A percentile compares a stretch with the other conserved stretches of the same genome.
Evolutionary conservation across 2,797 vertebrate species (phyloP).

Genomic region (Trichosurus vulpecula): DNA sequence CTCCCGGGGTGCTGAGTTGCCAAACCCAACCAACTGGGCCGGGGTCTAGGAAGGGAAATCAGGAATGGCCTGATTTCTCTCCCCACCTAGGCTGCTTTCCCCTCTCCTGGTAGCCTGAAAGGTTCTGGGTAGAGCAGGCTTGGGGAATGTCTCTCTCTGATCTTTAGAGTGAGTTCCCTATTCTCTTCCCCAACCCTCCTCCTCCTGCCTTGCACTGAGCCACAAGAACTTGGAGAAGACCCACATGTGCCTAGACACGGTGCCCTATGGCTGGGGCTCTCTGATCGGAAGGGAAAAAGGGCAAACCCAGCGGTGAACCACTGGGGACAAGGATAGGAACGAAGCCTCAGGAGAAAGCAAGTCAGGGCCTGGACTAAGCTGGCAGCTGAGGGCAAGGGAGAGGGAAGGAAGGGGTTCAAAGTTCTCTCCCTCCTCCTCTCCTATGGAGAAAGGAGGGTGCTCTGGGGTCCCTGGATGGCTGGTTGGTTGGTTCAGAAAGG

Average conservation of each 20-base stretch:
- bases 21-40: conserved; percentile 43
- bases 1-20: conserved; percentile 45
- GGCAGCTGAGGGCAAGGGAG: conserved; percentile 39
- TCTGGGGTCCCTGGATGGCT: conserved; percentile 59
- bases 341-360: conserved; percentile 29
- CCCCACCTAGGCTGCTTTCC: neutral
- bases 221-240: conserved; percentile 40
- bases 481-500: conserved; percentile 71
- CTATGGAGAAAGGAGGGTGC: conserved; percentile 20
- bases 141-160: conserved; percentile 30
- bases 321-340: conserved; percentile 27
- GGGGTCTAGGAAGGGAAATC: conserved; percentile 50
- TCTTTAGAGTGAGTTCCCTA: conserved; percentile 17
- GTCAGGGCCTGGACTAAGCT: conserved; percentile 33
- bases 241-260: neutral
- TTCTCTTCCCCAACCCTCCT: conserved; percentile 33
- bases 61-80: no score
- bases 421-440: conserved; percentile 40
- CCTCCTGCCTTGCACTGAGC: conserved; percentile 30
- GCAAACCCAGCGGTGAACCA: conserved; percentile 1
- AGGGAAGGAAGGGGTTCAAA: conserved; percentile 20
- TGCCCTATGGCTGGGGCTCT: neutral
- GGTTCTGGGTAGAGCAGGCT: conserved; percentile 29
- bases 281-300: neutral
- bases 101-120: conserved; percentile 28